Conservation (phyloP, 2,797 vertebrate genomes). For the Myiothlypis chrysogaster region DNA sequence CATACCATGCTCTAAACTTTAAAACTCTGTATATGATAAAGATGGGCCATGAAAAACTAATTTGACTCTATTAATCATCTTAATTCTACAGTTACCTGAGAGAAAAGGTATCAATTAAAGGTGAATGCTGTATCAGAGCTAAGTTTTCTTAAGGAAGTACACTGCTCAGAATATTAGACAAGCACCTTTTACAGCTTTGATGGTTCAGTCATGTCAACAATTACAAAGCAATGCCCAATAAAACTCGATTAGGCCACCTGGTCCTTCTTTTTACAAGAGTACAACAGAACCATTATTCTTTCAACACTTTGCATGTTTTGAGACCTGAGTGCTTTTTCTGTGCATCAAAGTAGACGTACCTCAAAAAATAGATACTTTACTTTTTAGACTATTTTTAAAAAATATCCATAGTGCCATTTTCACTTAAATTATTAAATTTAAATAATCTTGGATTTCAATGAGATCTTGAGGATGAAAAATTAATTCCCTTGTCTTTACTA, state of each 20-base stretch:
- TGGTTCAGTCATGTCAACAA: neutral
- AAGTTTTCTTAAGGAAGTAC: neutral
- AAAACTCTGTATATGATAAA: neutral
- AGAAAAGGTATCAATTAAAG: neutral
- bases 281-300: neutral
- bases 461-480: neutral
- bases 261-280: neutral
- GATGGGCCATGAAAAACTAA: neutral
- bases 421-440: neutral
- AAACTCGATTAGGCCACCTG: neutral
- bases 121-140: neutral
- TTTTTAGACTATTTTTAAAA: neutral
- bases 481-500: neutral
- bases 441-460: neutral
- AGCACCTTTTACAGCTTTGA: neutral
- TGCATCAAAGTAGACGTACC: neutral
- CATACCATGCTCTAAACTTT: neutral
- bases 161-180: neutral
- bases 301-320: neutral
- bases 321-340: neutral
- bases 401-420: neutral
- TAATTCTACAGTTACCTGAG: neutral
- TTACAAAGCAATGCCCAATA: neutral
- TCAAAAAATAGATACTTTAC: neutral
- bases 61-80: neutral